A percentile compares a stretch with the other conserved stretches of the same genome.
These are phyloP conservation scores for Anadara kagoshimensis DNA, from an alignment of 1,140 invertebrate species.

Conservation along the genomic window DNA sequence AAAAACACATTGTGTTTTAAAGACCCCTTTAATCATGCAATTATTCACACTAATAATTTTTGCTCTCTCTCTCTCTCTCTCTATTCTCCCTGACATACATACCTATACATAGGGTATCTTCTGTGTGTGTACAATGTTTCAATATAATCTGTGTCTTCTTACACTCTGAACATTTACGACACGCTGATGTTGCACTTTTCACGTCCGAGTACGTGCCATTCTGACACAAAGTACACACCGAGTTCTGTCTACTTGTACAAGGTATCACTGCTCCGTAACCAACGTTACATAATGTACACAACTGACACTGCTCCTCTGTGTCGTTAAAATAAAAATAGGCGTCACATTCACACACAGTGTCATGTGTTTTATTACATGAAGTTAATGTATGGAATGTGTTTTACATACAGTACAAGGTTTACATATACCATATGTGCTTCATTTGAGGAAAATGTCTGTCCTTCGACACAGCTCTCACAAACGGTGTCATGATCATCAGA, in stretches of 20 bases:
- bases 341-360: slow-evolving; percentile 24
- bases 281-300: slow-evolving; percentile 20
- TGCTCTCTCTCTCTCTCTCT: too few relatives aligned
- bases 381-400: slow-evolving; percentile 14
- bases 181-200: slow-evolving; percentile 20
- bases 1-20: too few relatives aligned
- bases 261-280: slow-evolving; percentile 17
- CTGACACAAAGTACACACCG: slow-evolving; percentile 16
- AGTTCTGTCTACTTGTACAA: slow-evolving; percentile 21
- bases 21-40: too few relatives aligned
- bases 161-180: slow-evolving; percentile 21
- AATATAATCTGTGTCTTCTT: slow-evolving; percentile 2
- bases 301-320: slow-evolving; percentile 7
- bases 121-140: slow-evolving; percentile 11
- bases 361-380: slow-evolving; percentile 4
- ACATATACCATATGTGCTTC: slow-evolving; percentile 14
- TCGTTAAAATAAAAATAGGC: slow-evolving; percentile 15
- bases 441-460: slow-evolving; percentile 10
- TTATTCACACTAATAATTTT: too few relatives aligned
- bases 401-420: slow-evolving; percentile 20
- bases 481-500: slow-evolving; percentile 11
- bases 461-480: slow-evolving; percentile 7
- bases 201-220: slow-evolving; percentile 30
- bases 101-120: slow-evolving; percentile 22
- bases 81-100: background rate